Base-by-base conservation (phyloP, 1,140 invertebrate genomes). In the Sinonovacula constricta region DNA sequence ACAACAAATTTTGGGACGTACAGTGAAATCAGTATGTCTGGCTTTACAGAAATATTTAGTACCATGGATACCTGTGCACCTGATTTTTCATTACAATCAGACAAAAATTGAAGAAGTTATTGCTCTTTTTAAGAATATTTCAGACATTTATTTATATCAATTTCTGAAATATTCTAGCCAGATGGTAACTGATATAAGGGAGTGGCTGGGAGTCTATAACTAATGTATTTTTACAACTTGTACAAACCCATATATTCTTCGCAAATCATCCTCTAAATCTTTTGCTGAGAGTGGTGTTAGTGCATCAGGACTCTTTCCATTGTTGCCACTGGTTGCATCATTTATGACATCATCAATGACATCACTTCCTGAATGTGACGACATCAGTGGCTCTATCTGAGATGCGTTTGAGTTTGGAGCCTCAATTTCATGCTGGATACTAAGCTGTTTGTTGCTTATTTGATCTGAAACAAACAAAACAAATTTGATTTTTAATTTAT, bases 81-180 rank as follows among this genome's bases (percentile, higher is more conserved):
- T n/a, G n/a, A n/a, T n/a, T n/a, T n/a, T n/a, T n/a, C n/a, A n/a
- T n/a, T n/a, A n/a, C n/a, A n/a, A n/a, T n/a, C n/a, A n/a, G n/a
- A n/a, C n/a, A n/a, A n/a, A n/a, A n/a, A n/a, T n/a, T n/a, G n/a
- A n/a, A n/a, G n/a, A n/a, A n/a, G n/a, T n/a, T n/a, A n/a, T n/a
- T n/a, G n/a, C n/a, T n/a, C n/a, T n/a, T n/a, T n/a, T n/a, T n/a
- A n/a, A n/a, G n/a, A n/a, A n/a, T n/a, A n/a, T n/a, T n/a, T n/a
- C n/a, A n/a, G n/a, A n/a, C n/a, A n/a, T n/a, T n/a, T n/a, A n/a
- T n/a, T n/a, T n/a, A n/a, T n/a, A n/a, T n/a, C n/a, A n/a, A n/a
- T n/a, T n/a, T n/a, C 66, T 68, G 66, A 33, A 68, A 68, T 14
- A 67, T 12, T n/a, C n/a, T n/a, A 49, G 10, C 45, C 10, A 49